A percentile compares a stretch with the other conserved stretches of the same genome.
Conservation (phyloP, 2,113 vertebrate genomes). For the Apodemus speciosus region DNA sequence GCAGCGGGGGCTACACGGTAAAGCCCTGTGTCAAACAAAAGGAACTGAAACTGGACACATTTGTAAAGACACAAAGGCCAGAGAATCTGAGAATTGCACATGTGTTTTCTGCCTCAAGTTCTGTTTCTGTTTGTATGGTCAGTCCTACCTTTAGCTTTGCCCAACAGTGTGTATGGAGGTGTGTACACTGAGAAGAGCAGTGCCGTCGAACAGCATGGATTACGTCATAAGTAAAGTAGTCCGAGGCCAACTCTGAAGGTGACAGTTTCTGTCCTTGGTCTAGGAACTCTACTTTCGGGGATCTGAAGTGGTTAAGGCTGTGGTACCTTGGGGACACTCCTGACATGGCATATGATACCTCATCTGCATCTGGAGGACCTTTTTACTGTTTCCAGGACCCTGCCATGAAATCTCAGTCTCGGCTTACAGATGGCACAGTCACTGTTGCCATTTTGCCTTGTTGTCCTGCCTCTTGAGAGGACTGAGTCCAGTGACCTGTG, state of each 20-base stretch:
- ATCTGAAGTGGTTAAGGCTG: not conserved
- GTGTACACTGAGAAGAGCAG: not conserved
- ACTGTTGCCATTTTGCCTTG: not conserved
- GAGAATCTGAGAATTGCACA: not conserved
- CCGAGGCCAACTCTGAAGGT: not conserved
- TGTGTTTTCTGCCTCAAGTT: not conserved
- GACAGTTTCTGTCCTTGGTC: not conserved
- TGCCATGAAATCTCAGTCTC: not conserved
- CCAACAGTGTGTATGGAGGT: not conserved
- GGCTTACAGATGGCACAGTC: not conserved
- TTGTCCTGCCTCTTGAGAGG: constrained; percentile 14
- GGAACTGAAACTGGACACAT: not conserved
- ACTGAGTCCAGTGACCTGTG: not conserved
- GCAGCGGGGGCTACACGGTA: not conserved
- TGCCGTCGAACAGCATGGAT: not conserved
- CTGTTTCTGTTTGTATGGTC: not conserved
- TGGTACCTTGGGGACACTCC: not conserved
- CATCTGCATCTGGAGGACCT: not conserved
- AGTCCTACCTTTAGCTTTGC: not conserved
- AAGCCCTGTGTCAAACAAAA: not conserved
- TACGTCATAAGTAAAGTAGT: not conserved
- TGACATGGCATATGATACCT: not conserved
- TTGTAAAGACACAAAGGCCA: not conserved
- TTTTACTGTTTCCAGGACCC: not conserved
- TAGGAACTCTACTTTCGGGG: not conserved